Base-by-base conservation (phyloP, 2,888 invertebrate genomes). In the Nymphalis c-album region DNA sequence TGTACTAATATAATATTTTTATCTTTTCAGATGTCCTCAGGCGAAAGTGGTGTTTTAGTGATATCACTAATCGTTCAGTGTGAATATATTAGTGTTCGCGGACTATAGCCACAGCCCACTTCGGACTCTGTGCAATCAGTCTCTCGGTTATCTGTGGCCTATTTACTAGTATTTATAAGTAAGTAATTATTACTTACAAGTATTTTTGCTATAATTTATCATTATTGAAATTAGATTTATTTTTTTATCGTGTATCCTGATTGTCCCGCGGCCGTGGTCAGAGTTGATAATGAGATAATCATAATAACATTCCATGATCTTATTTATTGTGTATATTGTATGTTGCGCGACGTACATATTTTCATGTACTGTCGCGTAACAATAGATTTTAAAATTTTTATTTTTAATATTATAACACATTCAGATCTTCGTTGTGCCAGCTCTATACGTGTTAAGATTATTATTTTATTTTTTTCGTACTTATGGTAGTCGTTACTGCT, bases 201-300 rank as follows among this genome's bases (percentile, higher is more conserved):
- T 94, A 93, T 94, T 90, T 90, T 90, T 90, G 90, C 88, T 90
- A 90, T 90, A 89, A 90, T 89, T 88, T 86, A 87, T 87, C 84
- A 80, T 85, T 84, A 85, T 77, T 80, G 81, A 85, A 86, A 78
- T 84, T 78, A 86, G 83, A 79, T 83, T 86, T 90, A 89, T 89
- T 87, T 88, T 89, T 88, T 81, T 86, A 84, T 83, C 83, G 74
- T 75, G 73, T 75, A 75, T 74, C 26, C 72, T 74, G 79, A 82
- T 79, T 76, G 75, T 76, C 77, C 76, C 82, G 80, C 80, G 74
- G 71, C 72, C 76, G 77, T 78, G 78, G 77, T 78, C 78, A 78
- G 81, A 79, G 78, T 74, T 77, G 80, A 83, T 83, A 80, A 83
- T 80, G 73, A 79, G 81, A 80, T 85, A 89, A 85, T 85, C 82